A percentile compares a stretch with the other conserved stretches of the same genome.
Conservation (phyloP, 1,140 invertebrate genomes). For the Drosophila parabipectinata region DNA sequence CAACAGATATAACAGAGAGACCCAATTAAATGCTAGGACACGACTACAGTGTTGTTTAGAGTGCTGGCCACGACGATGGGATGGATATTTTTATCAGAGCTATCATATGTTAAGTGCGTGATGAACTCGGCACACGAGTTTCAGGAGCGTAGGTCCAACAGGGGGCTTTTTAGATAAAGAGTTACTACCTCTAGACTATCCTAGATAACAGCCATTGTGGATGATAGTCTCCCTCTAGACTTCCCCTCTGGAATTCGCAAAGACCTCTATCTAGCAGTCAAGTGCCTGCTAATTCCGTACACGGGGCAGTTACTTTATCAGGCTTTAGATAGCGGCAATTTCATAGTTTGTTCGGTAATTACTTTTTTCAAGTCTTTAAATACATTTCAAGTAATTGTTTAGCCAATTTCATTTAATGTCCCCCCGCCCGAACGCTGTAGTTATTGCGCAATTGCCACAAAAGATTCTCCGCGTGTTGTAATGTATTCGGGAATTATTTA, state of each 20-base stretch:
- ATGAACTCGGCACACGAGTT: neutral
- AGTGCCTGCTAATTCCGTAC: slow-evolving; percentile 10
- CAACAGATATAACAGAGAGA: slow-evolving; percentile 32
- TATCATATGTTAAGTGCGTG: slow-evolving; percentile 5
- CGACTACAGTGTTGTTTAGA: slow-evolving; percentile 20
- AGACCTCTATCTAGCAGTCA: neutral
- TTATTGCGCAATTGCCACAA: slow-evolving; percentile 52
- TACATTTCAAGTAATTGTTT: slow-evolving; percentile 44
- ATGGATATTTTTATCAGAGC: slow-evolving; percentile 31
- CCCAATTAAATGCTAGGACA: slow-evolving; percentile 52
- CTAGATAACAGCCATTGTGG: neutral
- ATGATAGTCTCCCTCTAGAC: too few species aligned
- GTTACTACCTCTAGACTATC: neutral
- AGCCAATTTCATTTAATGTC: slow-evolving; percentile 38
- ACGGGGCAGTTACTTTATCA: slow-evolving; percentile 28
- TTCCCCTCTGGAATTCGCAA: too few species aligned
- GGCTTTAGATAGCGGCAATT: slow-evolving; percentile 38
- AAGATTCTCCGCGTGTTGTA: slow-evolving; percentile 40
- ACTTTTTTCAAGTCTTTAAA: slow-evolving; percentile 38
- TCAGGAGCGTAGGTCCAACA: neutral
- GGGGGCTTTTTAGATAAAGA: neutral
- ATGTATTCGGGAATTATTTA: slow-evolving; percentile 55
- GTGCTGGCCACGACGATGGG: neutral
- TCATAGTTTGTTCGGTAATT: slow-evolving; percentile 48
- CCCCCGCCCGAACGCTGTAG: slow-evolving; percentile 16